Conservation (phyloP, 2,113 vertebrate genomes). For the Callithrix jacchus region DNA sequence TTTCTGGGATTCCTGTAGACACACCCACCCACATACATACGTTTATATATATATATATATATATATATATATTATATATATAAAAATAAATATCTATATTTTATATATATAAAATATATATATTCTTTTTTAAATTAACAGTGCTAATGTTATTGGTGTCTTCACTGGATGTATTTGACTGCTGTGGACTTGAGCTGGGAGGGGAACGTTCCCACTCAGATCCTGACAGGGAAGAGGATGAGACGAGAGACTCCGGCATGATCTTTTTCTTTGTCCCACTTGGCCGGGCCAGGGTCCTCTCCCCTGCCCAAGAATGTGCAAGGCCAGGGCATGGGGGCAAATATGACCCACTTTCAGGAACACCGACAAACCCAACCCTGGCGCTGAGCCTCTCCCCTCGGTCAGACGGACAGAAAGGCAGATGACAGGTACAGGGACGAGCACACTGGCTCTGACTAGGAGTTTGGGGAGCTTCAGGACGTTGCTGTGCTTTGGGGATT, state of each 20-base stretch:
- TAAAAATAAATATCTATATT: slow-evolving; percentile 86
- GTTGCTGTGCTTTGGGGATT: slow-evolving; percentile 44
- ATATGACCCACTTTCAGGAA: slow-evolving; percentile 59
- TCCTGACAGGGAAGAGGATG: slow-evolving; percentile 78
- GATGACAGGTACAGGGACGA: slow-evolving; percentile 39
- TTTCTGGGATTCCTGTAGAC: slow-evolving; percentile 88
- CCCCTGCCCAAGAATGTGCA: slow-evolving; percentile 32
- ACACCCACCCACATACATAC: slow-evolving; percentile 87
- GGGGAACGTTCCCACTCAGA: slow-evolving; percentile 71
- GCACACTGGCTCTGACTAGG: slow-evolving; percentile 25
- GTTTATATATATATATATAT: slow-evolving; percentile 85
- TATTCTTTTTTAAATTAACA: slow-evolving; percentile 86
- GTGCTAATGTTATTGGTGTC: slow-evolving; percentile 90
- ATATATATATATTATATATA: slow-evolving; percentile 82
- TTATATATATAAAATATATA: slow-evolving; percentile 83
- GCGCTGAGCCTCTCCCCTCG: slow-evolving; percentile 29
- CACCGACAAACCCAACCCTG: slow-evolving; percentile 75
- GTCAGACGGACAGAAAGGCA: slow-evolving; percentile 56
- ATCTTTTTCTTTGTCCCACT: not conserved
- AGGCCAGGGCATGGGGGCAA: slow-evolving; percentile 69
- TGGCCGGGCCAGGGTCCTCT: slow-evolving; percentile 44
- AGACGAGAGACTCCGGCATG: slow-evolving; percentile 20
- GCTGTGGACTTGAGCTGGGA: slow-evolving; percentile 88
- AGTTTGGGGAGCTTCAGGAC: slow-evolving; percentile 60
- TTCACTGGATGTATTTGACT: slow-evolving; percentile 90